A percentile compares a stretch with the other conserved stretches of the same genome.
These are phyloP conservation scores for Corvus hawaiiensis DNA, from an alignment of 2,113 vertebrate species.

Conservation along the genomic window DNA sequence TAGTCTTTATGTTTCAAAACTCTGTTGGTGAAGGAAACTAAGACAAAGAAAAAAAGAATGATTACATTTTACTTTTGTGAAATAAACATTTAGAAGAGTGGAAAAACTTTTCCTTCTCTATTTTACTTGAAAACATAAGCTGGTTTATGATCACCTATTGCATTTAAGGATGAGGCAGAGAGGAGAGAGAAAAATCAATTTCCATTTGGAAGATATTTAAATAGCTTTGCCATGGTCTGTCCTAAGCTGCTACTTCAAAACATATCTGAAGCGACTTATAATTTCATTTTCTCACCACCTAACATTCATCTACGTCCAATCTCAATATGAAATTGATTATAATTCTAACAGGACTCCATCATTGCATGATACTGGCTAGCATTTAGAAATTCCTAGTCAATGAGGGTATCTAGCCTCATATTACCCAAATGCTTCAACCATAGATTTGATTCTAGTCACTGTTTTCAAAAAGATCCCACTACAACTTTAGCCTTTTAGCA, in stretches of 20 bases:
- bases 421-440: background rate
- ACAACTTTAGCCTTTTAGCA: background rate
- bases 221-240: background rate
- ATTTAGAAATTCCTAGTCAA: background rate
- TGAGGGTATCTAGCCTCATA: background rate
- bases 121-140: background rate
- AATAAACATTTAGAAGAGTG: background rate
- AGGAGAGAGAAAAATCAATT: background rate
- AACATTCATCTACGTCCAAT: background rate
- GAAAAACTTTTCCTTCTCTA: background rate
- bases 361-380: background rate
- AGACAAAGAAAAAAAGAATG: background rate
- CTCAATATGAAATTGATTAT: background rate
- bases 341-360: background rate
- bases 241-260: background rate
- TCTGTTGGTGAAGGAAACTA: background rate
- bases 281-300: background rate
- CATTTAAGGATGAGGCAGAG: background rate
- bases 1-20: background rate
- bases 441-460: background rate
- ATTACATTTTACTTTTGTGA: background rate
- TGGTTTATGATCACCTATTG: background rate
- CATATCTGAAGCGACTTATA: background rate
- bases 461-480: background rate
- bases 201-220: constrained; percentile 14